phyloP scores from a whole-genome alignment of 2,113 vertebrate genomes.

The Puma concolor region DNA sequence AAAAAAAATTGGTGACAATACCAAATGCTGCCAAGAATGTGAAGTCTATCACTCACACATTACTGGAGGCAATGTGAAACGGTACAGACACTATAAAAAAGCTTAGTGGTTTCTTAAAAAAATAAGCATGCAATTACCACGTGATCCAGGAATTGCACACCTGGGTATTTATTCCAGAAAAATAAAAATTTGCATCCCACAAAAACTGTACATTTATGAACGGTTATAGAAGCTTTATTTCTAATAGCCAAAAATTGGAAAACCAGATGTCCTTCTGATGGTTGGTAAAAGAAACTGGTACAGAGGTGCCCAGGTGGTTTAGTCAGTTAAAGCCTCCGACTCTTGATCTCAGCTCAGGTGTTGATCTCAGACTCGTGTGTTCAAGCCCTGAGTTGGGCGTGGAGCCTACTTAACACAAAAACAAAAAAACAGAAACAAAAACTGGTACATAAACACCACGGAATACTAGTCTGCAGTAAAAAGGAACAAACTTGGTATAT shows the following conservation, averaged over 20 bases:
- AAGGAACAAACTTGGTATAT: not conserved
- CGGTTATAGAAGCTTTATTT: not conserved
- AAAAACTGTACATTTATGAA: not conserved
- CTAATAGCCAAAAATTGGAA: not conserved
- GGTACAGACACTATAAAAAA: not conserved
- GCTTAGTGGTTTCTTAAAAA: not conserved
- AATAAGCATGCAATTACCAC: not conserved
- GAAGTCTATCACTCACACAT: not conserved
- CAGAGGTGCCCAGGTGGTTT: too few species aligned
- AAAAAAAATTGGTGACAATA: not conserved
- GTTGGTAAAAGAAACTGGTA: not conserved
- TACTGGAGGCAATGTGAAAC: not conserved
- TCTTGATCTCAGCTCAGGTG: too few species aligned
- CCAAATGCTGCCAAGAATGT: not conserved
- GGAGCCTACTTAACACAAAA: too few species aligned
- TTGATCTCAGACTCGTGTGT: too few species aligned
- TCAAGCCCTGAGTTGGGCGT: too few species aligned
- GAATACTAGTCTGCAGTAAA: not conserved
- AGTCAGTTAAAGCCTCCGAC: too few species aligned
- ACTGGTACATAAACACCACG: not conserved
- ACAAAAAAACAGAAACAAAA: not conserved
- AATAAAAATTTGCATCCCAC: not conserved
- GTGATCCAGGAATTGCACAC: not conserved
- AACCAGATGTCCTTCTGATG: not conserved
- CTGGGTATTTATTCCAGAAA: slow-evolving; percentile 14